These are phyloP conservation scores for Dichetophora obliterata DNA, from an alignment of 2,888 invertebrate genomes.

Conservation along the genomic window DNA sequence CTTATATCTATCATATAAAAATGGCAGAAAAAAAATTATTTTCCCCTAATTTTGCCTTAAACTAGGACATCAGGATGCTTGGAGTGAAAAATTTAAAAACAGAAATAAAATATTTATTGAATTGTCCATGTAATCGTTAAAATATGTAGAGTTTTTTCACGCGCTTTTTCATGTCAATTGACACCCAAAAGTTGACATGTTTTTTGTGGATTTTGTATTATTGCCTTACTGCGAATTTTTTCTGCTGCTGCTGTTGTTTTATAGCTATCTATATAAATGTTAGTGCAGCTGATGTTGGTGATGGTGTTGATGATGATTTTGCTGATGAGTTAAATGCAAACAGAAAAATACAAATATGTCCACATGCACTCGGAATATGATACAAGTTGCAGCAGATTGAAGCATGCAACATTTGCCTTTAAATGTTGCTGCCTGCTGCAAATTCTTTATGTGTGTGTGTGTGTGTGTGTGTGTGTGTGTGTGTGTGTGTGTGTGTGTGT, in stretches of 20 bases:
- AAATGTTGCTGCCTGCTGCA: not conserved
- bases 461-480: too few species aligned
- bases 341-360: not conserved
- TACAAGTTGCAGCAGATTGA: not conserved
- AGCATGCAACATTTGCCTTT: not conserved
- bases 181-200: not conserved
- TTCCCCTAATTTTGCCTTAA: too few species aligned
- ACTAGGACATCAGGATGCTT: not conserved
- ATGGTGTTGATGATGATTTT: not conserved
- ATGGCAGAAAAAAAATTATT: too few species aligned
- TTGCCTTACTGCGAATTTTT: not conserved
- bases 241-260: not conserved
- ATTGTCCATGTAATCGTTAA: constrained; percentile 40
- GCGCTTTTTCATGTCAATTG: constrained; percentile 35
- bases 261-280: not conserved
- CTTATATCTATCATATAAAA: too few species aligned
- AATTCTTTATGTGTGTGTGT: too few species aligned
- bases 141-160: constrained; percentile 41
- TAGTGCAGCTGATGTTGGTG: constrained; percentile 14
- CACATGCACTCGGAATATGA: not conserved
- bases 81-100: not conserved
- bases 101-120: constrained; percentile 37
- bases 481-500: too few species aligned
- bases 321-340: not conserved
- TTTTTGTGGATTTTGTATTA: not conserved